phyloP scores from a whole-genome alignment of 2,888 invertebrate species.

The Ochropleura leucogaster region DNA sequence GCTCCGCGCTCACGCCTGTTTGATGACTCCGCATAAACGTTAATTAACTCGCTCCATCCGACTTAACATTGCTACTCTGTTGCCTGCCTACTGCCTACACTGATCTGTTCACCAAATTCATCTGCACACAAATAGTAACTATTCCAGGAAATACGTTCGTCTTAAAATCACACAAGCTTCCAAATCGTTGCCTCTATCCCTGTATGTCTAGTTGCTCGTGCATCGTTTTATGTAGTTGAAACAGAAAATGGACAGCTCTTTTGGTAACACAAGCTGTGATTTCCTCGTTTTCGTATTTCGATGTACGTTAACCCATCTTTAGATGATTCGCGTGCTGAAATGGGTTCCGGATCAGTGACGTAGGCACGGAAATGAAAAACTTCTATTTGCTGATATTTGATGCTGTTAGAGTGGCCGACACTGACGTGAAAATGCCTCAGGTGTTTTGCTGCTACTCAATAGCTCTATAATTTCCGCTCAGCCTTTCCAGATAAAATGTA shows the following conservation, averaged over 20 bases:
- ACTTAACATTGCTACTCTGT: slow-evolving; percentile 71
- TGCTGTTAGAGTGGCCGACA: slow-evolving; percentile 70
- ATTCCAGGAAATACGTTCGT: slow-evolving; percentile 33
- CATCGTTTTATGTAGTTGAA: slow-evolving; percentile 33
- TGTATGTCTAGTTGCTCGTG: slow-evolving; percentile 8
- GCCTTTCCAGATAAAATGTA: slow-evolving; percentile 30
- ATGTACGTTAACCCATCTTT: slow-evolving; percentile 73
- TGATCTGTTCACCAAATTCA: slow-evolving; percentile 61
- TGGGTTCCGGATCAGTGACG: slow-evolving; percentile 80
- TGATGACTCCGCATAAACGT: slow-evolving; percentile 83
- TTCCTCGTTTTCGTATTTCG: slow-evolving; percentile 74
- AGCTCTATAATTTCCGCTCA: slow-evolving; percentile 58
- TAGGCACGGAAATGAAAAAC: slow-evolving; percentile 85
- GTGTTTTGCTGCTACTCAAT: slow-evolving; percentile 57
- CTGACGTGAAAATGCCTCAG: slow-evolving; percentile 65
- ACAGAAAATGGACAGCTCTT: slow-evolving; percentile 67
- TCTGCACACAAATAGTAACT: slow-evolving; percentile 50
- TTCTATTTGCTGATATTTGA: slow-evolving; percentile 76
- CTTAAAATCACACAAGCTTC: slow-evolving; percentile 26
- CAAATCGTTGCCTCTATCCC: slow-evolving; percentile 1
- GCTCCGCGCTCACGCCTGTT: slow-evolving; percentile 73
- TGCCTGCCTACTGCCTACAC: slow-evolving; percentile 52
- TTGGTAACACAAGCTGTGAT: slow-evolving; percentile 70
- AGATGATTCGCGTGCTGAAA: slow-evolving; percentile 79
- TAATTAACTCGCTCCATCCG: slow-evolving; percentile 82